Conservation (phyloP, 2,797 vertebrate genomes). For the Trachurus trachurus region DNA sequence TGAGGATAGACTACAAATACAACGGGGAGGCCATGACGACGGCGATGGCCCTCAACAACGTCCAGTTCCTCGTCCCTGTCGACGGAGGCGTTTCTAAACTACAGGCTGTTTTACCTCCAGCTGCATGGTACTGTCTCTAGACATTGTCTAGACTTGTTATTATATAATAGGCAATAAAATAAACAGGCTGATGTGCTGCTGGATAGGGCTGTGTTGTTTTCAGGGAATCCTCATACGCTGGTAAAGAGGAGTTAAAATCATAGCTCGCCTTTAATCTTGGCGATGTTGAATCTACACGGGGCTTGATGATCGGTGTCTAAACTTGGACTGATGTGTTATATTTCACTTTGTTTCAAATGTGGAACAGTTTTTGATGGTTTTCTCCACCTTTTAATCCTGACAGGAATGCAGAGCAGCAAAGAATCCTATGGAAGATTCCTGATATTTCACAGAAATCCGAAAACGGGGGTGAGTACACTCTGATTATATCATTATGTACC, state of each 20-base stretch:
- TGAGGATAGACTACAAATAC: slow-evolving; percentile 99
- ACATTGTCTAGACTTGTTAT: background rate
- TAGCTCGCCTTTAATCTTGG: background rate
- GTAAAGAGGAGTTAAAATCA: background rate
- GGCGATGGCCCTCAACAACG: slow-evolving; percentile 94
- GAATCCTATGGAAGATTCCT: slow-evolving; percentile 99
- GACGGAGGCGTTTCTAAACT: slow-evolving; percentile 96
- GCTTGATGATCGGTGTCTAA: background rate
- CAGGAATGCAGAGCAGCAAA: slow-evolving; percentile 97
- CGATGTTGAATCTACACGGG: background rate
- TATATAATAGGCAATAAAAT: background rate
- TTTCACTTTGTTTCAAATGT: background rate
- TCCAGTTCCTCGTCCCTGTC: slow-evolving; percentile 96
- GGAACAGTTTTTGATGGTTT: background rate
- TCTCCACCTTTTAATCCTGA: slow-evolving; percentile 6
- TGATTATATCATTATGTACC: background rate
- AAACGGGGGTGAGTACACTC: slow-evolving; percentile 91
- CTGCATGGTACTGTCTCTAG: slow-evolving; percentile 89
- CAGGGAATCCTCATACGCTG: background rate
- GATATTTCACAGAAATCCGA: slow-evolving; percentile 99
- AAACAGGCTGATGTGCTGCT: background rate
- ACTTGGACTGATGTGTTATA: background rate
- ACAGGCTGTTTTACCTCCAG: slow-evolving; percentile 95
- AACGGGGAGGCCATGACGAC: slow-evolving; percentile 94
- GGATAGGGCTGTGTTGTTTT: background rate